A percentile compares a stretch with the other conserved stretches of the same genome.
These are phyloP conservation scores for Sceliomorpha sp. DNA, from an alignment of 2,888 invertebrate genomes.

Conservation along the genomic window DNA sequence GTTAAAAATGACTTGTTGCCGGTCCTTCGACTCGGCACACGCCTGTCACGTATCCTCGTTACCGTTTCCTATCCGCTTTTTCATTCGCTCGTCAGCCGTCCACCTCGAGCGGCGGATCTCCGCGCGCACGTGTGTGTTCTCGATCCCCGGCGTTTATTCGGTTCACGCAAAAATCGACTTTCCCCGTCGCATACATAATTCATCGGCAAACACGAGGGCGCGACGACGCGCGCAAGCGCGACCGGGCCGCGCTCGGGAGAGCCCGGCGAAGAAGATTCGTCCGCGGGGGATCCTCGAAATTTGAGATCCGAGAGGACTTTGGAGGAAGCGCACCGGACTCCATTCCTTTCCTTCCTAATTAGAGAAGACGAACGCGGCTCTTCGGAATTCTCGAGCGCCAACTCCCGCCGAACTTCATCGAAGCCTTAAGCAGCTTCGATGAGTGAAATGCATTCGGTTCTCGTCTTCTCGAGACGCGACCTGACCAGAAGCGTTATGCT, in stretches of 20 bases:
- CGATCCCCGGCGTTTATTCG: conserved; percentile 36
- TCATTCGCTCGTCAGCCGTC: no score
- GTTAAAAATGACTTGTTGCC: no score
- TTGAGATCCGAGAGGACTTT: conserved; percentile 29
- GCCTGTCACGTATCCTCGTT: no score
- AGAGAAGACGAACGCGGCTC: conserved; percentile 34
- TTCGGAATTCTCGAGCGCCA: conserved; percentile 39
- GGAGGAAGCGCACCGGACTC: conserved; percentile 35
- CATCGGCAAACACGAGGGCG: conserved; percentile 34
- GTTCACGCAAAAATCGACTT: conserved; percentile 36
- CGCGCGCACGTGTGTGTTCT: conserved; percentile 11
- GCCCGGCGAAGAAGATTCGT: no score
- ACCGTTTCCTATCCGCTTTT: no score
- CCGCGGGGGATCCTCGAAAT: conserved; percentile 41
- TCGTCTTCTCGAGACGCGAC: conserved; percentile 46
- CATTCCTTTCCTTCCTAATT: conserved; percentile 44
- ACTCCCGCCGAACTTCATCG: conserved; percentile 47
- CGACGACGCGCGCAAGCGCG: conserved; percentile 29
- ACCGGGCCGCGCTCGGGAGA: no score
- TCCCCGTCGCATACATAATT: conserved; percentile 39
- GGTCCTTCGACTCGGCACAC: no score
- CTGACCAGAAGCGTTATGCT: conserved; percentile 66
- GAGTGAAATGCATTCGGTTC: conserved; percentile 44
- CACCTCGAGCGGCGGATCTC: no score
- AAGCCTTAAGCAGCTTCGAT: conserved; percentile 50